Evolutionary conservation across 2,797 vertebrate species (phyloP).

Genomic region (Tachyglossus aculeatus): DNA sequence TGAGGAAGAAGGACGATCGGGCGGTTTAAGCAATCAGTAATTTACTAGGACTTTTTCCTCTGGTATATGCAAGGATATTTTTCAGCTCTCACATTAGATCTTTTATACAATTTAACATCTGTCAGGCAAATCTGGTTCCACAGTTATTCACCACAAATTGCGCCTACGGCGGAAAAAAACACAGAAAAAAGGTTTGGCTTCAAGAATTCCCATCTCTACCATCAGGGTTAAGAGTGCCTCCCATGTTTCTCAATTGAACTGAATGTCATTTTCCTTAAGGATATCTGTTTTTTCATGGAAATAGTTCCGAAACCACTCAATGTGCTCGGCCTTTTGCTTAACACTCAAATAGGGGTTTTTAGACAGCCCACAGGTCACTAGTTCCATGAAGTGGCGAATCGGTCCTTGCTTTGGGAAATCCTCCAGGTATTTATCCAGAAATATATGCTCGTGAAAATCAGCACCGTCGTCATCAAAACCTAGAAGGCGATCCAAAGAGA

Average conservation of each 20-base stretch:
- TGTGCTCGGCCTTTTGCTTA: slow-evolving; percentile 89
- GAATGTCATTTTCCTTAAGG: slow-evolving; percentile 80
- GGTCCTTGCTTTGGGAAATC: slow-evolving; percentile 89
- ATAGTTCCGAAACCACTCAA: slow-evolving; percentile 93
- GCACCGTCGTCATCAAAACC: slow-evolving; percentile 88
- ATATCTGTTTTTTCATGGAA: slow-evolving; percentile 87
- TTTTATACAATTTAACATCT: slow-evolving; percentile 25
- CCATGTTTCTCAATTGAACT: slow-evolving; percentile 64
- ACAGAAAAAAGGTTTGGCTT: slow-evolving; percentile 46
- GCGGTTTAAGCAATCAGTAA: no score
- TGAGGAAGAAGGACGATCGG: no score
- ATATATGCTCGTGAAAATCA: slow-evolving; percentile 93
- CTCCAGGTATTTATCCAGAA: slow-evolving; percentile 88
- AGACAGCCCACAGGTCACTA: slow-evolving; percentile 88
- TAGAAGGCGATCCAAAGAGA: slow-evolving; percentile 57
- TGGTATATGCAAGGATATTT: slow-evolving; percentile 15
- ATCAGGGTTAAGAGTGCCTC: slow-evolving; percentile 22
- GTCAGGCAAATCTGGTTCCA: slow-evolving; percentile 23
- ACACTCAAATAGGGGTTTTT: slow-evolving; percentile 88
- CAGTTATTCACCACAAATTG: background rate
- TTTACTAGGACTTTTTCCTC: no score
- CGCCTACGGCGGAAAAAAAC: slow-evolving; percentile 24
- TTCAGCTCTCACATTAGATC: background rate
- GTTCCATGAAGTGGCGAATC: slow-evolving; percentile 94
- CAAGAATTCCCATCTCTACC: slow-evolving; percentile 2